These are phyloP conservation scores for Amblyjoppa fuscipennis DNA, from an alignment of 2,888 invertebrate species.

Conservation along the genomic window DNA sequence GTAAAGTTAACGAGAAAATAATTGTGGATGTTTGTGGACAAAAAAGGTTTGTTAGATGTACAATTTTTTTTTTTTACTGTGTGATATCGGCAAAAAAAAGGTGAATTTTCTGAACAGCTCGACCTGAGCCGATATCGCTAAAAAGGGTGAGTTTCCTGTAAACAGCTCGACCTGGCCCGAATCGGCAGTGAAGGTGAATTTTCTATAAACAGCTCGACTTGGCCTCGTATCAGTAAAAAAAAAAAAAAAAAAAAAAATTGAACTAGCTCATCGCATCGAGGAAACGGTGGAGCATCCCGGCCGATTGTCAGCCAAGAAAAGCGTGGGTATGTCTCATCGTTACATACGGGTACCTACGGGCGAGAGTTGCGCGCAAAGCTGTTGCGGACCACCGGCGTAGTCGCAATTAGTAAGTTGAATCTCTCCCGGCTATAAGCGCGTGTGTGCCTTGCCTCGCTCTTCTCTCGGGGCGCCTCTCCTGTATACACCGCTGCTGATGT, in stretches of 20 bases:
- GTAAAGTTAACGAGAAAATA: too few species aligned
- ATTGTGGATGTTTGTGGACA: too few species aligned
- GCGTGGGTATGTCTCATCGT: conserved; percentile 78
- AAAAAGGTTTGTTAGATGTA: too few species aligned
- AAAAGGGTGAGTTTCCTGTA: too few species aligned
- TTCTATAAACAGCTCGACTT: neutral
- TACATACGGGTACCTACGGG: conserved; percentile 71
- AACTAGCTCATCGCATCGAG: neutral
- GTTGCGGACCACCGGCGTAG: conserved; percentile 80
- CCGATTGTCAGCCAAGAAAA: conserved; percentile 40
- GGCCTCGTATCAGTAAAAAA: neutral
- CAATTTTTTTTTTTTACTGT: too few species aligned
- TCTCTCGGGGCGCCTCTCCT: conserved; percentile 32
- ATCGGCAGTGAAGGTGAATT: neutral
- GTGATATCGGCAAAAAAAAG: too few species aligned
- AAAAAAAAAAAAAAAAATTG: neutral
- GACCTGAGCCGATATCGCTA: too few species aligned
- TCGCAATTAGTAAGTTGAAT: conserved; percentile 83
- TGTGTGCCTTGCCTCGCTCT: conserved; percentile 67
- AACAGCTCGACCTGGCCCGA: neutral
- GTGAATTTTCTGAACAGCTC: too few species aligned
- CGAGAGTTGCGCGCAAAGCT: conserved; percentile 56
- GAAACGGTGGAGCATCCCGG: conserved; percentile 17
- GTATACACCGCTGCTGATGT: conserved; percentile 56
- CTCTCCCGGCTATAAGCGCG: conserved; percentile 77